phyloP scores from a whole-genome alignment of 1,140 invertebrate genomes.

The Helicoverpa zea region DNA sequence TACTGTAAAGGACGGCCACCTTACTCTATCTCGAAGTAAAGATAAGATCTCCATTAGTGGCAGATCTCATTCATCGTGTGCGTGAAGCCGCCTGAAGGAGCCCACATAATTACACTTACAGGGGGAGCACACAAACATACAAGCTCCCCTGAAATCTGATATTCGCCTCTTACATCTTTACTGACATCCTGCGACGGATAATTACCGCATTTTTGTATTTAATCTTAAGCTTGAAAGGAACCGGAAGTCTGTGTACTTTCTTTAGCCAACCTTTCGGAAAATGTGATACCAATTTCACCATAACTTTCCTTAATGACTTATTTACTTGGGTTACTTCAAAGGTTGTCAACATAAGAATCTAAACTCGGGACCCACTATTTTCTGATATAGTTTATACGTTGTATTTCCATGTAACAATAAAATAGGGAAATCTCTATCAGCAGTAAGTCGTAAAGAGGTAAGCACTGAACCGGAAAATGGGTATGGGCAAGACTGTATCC shows the following conservation, averaged over 20 bases:
- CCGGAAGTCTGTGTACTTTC: conserved; percentile 24
- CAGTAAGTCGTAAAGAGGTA: conserved; percentile 50
- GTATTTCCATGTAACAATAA: conserved; percentile 49
- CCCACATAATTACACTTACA: conserved; percentile 76
- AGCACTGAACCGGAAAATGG: conserved; percentile 51
- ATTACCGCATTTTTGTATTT: conserved; percentile 47
- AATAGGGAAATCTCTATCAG: conserved; percentile 52
- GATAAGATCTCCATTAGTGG: conserved; percentile 85
- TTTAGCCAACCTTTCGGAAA: conserved; percentile 31
- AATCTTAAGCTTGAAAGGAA: conserved; percentile 40
- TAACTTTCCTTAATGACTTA: conserved; percentile 38
- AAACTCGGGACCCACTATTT: conserved; percentile 2
- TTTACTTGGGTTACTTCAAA: conserved; percentile 32
- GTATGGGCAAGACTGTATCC: conserved; percentile 49
- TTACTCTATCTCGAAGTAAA: conserved; percentile 74
- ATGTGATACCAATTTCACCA: conserved; percentile 14
- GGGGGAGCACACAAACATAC: conserved; percentile 66
- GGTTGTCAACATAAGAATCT: neutral
- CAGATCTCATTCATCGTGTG: conserved; percentile 81
- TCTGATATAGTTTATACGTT: conserved; percentile 13
- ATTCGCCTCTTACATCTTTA: conserved; percentile 55
- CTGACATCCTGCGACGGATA: conserved; percentile 48
- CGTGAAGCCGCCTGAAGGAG: conserved; percentile 67
- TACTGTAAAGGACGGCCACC: conserved; percentile 75
- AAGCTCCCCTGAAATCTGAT: conserved; percentile 64